Evolutionary conservation across 2,888 invertebrate species (phyloP), one percentile per base, ranked within the genome.

Genomic region (Lepeophtheirus nordmannii): DNA sequence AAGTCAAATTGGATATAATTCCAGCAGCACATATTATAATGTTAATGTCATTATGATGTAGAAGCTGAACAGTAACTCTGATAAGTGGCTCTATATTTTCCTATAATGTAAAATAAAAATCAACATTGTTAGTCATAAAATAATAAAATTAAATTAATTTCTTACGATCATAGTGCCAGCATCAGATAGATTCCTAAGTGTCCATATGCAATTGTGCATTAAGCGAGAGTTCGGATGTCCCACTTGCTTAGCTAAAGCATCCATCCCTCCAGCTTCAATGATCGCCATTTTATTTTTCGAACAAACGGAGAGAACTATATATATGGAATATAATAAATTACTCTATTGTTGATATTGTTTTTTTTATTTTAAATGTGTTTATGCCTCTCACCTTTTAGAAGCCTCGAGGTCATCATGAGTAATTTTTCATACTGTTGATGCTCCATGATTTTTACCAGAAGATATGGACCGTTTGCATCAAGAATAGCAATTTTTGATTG

Each of bases 341-440:
- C 2, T 46, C 2, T 46, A 3, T 46, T 46, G 53, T 1, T 46
- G 17, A 14, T n/a, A 46, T n/a, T 14, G 53, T 46, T 46, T 10
- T 14, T 10, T 14, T 41, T 41, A 5, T 5, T 5, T 17, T 14
- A 17, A 46, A 46, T 8, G 14, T n/a, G n/a, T n/a, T n/a, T n/a
- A n/a, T n/a, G n/a, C n/a, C n/a, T n/a, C n/a, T n/a, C n/a, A 46
- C 53, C 53, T 83, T 97, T 96, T 71, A 98, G 80, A 59, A 97
- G 96, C 70, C 97, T 82, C n/a, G 96, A 93, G 37, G 97, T 96
- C n/a, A 97, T 96, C 92, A 96, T 97, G 71, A 97, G 79, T 69
- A 98, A 81, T 82, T 97, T 98, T 80, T 97, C 94, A 73, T 97
- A 98, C 72, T 91, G 90, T 76, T 93, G 94, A 0, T 89, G 86